Evolutionary conservation across 2,888 invertebrate genomes (phyloP).

Genomic region (Onthophagus sagittarius): DNA sequence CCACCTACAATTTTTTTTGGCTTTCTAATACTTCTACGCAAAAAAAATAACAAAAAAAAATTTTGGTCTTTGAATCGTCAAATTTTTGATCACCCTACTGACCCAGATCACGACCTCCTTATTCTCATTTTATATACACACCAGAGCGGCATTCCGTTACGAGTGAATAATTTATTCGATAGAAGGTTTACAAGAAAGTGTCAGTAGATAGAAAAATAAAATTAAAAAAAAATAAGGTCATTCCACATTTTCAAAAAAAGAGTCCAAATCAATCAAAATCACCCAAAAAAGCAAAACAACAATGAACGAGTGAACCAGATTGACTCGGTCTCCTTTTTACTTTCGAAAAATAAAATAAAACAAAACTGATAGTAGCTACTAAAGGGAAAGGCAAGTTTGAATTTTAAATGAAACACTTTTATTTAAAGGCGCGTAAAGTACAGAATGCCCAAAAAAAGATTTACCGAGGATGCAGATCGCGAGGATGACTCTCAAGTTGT

Average conservation of each 20-base stretch:
- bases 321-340: not conserved
- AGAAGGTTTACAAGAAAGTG: not conserved
- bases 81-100: conserved; percentile 15
- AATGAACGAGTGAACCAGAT: too few relatives aligned
- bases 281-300: not conserved
- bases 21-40: not conserved
- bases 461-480: not conserved
- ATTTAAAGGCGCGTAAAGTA: not conserved
- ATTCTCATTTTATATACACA: not conserved
- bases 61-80: not conserved
- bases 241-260: not conserved
- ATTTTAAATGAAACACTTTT: not conserved
- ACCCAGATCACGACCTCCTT: conserved; percentile 14
- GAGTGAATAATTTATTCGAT: not conserved
- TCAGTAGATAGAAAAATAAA: conserved; percentile 1
- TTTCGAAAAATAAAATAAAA: not conserved
- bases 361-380: not conserved
- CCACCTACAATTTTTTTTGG: not conserved
- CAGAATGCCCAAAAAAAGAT: not conserved
- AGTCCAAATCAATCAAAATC: not conserved
- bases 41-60: not conserved
- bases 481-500: not conserved
- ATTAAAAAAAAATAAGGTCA: not conserved
- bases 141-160: not conserved
- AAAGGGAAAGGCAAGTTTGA: not conserved